Base-by-base conservation (phyloP, 2,113 vertebrate genomes). In the Peromyscus polionotus region DNA sequence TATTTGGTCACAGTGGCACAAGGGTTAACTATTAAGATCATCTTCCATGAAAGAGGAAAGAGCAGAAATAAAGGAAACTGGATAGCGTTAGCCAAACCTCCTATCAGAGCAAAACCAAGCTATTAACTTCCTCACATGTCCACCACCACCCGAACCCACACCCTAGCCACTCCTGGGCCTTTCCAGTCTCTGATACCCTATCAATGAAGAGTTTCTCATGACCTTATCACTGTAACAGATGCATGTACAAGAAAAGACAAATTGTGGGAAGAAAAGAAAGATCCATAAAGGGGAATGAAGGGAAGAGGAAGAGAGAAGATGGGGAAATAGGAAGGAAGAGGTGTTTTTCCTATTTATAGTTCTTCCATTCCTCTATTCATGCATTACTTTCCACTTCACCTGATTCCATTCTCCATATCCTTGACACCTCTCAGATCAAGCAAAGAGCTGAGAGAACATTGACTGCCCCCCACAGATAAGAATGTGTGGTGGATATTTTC, bases 31-130 rank as follows among this genome's bases (percentile, higher is more conserved):
- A 51, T 45, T 65, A 39, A 20, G 17, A 72, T 57, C 68, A 61
- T 48, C 33, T 91, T 84, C 48, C 63, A n/a, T 51, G 88, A 84
- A 79, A 81, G 31, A 87, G 48, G 95, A 80, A 91, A 11, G 13
- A 81, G 12, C 22, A 63, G 75, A 95, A 67, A 72, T 61, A 68
- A 57, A 91, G 42, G 67, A 33, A 67, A 72, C 5, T 5, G 28
- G 36, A 77, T 51, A n/a, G 33, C 31, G 81, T 63, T 61, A 45
- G 26, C 20, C 11, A 7, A 54, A 11, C 9, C 14, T 28, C 8
- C 65, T 10, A 28, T 90, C 54, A 42, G 11, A 92, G 36, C 12
- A 36, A 33, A 17, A 77, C n/a, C 72, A 88, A 75, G 31, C 14
- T 28, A 13, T 65, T 39, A 8, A 73, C 51, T 51, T 75, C 7